Percentiles rank a stretch among this genome's conserved stretches.
These are phyloP conservation scores for Cairina moschata DNA, from an alignment of 2,113 vertebrate species.

Conservation along the genomic window DNA sequence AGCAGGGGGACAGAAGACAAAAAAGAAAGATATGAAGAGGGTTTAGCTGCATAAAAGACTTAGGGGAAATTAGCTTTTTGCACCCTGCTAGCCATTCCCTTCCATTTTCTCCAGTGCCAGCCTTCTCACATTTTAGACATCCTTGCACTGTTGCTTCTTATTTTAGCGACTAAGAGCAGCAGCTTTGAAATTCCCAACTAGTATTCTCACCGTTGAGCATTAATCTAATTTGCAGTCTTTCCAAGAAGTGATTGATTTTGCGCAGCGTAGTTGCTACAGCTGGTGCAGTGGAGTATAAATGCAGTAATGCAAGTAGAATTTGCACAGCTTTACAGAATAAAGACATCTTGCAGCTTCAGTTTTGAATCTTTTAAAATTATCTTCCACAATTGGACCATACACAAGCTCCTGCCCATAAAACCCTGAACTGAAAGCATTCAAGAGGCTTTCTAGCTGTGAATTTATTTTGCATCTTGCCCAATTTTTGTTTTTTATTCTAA, in stretches of 20 bases:
- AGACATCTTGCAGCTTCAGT: neutral
- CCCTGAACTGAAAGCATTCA: neutral
- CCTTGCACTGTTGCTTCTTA: neutral
- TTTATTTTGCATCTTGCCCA: neutral
- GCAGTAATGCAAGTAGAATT: neutral
- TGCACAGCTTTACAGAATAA: neutral
- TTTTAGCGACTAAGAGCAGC: neutral
- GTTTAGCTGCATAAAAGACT: neutral
- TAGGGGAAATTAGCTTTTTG: neutral
- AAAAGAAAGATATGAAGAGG: neutral
- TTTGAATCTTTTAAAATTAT: neutral
- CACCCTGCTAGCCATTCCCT: neutral
- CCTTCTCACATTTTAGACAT: neutral
- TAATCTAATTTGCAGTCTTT: neutral
- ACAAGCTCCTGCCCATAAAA: neutral
- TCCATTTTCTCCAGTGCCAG: neutral
- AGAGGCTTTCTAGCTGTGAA: neutral
- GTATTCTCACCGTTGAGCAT: neutral
- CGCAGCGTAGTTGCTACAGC: neutral
- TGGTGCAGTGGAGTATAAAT: neutral
- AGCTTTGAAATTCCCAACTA: neutral
- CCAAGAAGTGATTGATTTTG: neutral
- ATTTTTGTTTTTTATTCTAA: neutral
- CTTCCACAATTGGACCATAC: neutral
- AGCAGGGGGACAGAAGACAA: neutral